These are phyloP conservation scores for Hemibagrus guttatus DNA, from an alignment of 2,797 vertebrate species.

Conservation along the genomic window DNA sequence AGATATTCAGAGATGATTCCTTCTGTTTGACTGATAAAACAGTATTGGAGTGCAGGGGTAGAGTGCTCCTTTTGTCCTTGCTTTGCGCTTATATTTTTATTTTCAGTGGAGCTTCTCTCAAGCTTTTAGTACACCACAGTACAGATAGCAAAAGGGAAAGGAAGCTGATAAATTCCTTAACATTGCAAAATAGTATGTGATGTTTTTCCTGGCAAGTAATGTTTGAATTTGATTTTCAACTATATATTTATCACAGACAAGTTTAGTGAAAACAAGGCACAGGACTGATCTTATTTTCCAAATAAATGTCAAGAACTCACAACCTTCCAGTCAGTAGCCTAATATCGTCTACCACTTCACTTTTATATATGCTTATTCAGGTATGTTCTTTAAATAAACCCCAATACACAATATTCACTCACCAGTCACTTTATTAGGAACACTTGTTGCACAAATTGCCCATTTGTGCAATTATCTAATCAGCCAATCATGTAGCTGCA, in stretches of 20 bases:
- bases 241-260: not conserved
- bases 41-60: slow-evolving; percentile 19
- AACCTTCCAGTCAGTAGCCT: not conserved
- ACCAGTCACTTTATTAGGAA: not conserved
- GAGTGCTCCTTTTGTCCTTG: slow-evolving; percentile 28
- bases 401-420: not conserved
- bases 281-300: not conserved
- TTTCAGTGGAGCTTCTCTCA: slow-evolving; percentile 38
- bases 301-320: not conserved
- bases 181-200: not conserved
- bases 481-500: not conserved
- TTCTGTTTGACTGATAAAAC: not conserved
- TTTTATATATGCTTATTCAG: not conserved
- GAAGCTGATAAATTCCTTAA: not conserved
- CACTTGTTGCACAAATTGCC: not conserved
- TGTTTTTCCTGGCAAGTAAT: not conserved
- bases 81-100: slow-evolving; percentile 42
- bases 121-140: not conserved
- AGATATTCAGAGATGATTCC: not conserved
- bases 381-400: not conserved
- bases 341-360: not conserved
- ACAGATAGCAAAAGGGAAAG: not conserved
- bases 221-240: not conserved
- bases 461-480: not conserved
- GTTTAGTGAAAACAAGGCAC: not conserved